Percentiles rank a stretch among this genome's conserved stretches.
Evolutionary conservation across 2,113 vertebrate genomes (phyloP).

Genomic region (Balaeniceps rex): DNA sequence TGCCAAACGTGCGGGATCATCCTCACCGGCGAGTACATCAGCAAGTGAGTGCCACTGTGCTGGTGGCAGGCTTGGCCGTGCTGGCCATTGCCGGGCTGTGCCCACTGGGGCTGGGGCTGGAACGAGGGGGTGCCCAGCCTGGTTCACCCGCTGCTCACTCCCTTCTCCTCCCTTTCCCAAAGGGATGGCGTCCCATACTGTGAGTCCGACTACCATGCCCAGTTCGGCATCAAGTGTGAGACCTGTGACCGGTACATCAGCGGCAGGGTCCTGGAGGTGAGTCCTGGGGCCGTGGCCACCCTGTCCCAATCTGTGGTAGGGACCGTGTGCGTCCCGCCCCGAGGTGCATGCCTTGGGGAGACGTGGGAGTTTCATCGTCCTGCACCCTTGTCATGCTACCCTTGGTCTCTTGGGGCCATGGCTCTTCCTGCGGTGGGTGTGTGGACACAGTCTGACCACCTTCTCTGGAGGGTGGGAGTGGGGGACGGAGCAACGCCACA

Average conservation of each 20-base stretch:
- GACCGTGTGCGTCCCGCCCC: rapidly evolving
- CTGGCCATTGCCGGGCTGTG: rapidly evolving
- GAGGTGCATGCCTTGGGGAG: not conserved
- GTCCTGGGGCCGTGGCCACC: not conserved
- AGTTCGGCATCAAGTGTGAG: slow-evolving; percentile 97
- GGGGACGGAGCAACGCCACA: not conserved
- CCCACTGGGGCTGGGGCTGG: not conserved
- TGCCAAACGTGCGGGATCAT: slow-evolving; percentile 94
- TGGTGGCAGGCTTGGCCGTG: rapidly evolving
- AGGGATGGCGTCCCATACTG: slow-evolving; percentile 96
- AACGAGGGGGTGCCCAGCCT: not conserved
- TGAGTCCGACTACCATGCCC: slow-evolving; percentile 94
- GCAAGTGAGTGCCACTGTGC: slow-evolving; percentile 83
- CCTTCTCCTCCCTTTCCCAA: slow-evolving; percentile 21
- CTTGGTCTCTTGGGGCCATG: rapidly evolving
- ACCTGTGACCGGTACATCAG: slow-evolving; percentile 96
- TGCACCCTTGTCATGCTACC: not conserved
- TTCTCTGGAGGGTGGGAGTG: not conserved
- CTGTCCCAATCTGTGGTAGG: rapidly evolving
- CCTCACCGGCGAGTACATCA: slow-evolving; percentile 98
- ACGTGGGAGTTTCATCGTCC: not conserved
- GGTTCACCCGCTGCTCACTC: rapidly evolving
- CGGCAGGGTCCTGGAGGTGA: slow-evolving; percentile 95
- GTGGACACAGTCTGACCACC: not conserved
- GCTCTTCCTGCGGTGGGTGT: not conserved